Evolutionary conservation across 2,797 vertebrate species (phyloP).

Genomic region (Perodicticus potto): DNA sequence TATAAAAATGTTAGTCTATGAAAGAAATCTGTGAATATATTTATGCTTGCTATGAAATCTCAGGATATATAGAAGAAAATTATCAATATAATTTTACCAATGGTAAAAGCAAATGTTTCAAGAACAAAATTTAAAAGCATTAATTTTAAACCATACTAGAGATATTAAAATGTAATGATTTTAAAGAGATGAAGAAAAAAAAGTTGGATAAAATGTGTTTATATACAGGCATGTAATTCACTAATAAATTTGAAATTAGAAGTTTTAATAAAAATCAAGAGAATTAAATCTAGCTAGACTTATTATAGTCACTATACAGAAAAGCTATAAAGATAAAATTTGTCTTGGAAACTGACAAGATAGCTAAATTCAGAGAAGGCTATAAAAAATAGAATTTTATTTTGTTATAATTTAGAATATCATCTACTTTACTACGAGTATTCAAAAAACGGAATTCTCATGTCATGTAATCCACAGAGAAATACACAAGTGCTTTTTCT

Average conservation of each 20-base stretch:
- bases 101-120: neutral
- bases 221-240: neutral
- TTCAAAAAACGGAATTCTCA: neutral
- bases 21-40: neutral
- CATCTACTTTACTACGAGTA: neutral
- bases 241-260: neutral
- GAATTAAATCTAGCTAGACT: neutral
- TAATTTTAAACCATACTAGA: neutral
- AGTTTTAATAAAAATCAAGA: conserved; percentile 29
- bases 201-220: neutral
- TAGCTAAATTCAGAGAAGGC: neutral
- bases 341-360: neutral
- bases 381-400: neutral
- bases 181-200: neutral
- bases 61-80: neutral
- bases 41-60: neutral
- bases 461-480: neutral
- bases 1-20: neutral
- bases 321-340: neutral
- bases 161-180: conserved; percentile 25
- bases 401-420: neutral
- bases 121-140: conserved; percentile 13
- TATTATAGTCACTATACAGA: neutral
- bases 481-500: neutral
- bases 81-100: neutral